Conservation (phyloP, 2,888 invertebrate genomes). For the Caenorhabditis panamensis region DNA sequence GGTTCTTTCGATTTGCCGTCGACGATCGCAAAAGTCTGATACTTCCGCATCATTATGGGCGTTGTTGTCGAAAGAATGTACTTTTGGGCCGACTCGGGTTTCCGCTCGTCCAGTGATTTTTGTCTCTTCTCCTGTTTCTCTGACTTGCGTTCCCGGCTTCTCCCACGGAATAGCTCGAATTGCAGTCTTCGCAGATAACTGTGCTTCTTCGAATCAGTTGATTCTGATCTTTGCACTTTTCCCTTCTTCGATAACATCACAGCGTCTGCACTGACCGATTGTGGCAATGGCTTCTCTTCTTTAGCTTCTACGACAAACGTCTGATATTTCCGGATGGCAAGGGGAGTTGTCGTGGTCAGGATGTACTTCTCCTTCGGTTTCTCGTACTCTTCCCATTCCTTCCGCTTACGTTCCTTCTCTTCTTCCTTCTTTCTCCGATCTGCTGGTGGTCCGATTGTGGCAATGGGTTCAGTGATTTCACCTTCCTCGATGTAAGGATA, state of each 20-base stretch:
- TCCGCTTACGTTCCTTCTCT: constrained; percentile 49
- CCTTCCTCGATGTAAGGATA: constrained; percentile 68
- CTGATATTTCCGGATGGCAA: constrained; percentile 64
- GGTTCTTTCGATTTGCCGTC: constrained; percentile 26
- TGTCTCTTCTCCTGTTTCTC: constrained; percentile 49
- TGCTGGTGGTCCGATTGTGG: constrained; percentile 65
- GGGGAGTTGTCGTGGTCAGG: constrained; percentile 64
- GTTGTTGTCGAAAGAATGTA: constrained; percentile 62
- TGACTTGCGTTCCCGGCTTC: constrained; percentile 53
- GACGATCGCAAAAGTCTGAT: constrained; percentile 63
- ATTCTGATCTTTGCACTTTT: constrained; percentile 48
- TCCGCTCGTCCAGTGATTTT: constrained; percentile 59
- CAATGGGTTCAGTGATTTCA: constrained; percentile 69
- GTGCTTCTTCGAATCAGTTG: constrained; percentile 60
- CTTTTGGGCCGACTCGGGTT: constrained; percentile 57
- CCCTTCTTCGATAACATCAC: constrained; percentile 47
- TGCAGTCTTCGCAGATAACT: constrained; percentile 59
- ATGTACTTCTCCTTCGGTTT: constrained; percentile 61
- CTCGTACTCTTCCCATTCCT: constrained; percentile 54
- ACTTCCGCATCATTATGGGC: constrained; percentile 62
- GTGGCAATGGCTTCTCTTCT: constrained; percentile 29
- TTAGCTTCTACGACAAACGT: constrained; percentile 66
- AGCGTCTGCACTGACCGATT: constrained; percentile 41
- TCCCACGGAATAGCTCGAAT: constrained; percentile 61
- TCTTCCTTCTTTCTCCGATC: constrained; percentile 62